phyloP scores from a whole-genome alignment of 2,113 vertebrate species.

The Indri indri region DNA sequence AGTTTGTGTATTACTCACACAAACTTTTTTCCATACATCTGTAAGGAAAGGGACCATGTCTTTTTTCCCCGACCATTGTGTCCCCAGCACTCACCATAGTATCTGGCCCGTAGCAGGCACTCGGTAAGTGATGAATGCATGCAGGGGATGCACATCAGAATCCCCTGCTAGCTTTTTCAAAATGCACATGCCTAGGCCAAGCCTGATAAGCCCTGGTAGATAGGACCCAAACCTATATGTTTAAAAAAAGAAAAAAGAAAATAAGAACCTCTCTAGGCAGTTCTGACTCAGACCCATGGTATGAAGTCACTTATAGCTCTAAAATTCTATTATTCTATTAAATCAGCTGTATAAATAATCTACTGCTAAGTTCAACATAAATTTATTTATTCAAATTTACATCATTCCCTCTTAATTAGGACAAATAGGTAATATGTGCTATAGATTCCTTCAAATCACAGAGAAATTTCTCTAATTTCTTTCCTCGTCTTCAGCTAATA shows the following conservation, averaged over 20 bases:
- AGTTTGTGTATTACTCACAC: neutral
- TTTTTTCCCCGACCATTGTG: neutral
- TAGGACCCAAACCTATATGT: no score
- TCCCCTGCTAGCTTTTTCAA: neutral
- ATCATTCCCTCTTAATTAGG: slow-evolving; percentile 39
- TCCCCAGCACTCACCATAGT: neutral
- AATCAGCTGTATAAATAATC: slow-evolving; percentile 69
- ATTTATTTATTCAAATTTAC: slow-evolving; percentile 59
- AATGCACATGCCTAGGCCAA: neutral
- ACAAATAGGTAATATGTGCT: neutral
- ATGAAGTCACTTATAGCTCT: slow-evolving; percentile 58
- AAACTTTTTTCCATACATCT: neutral
- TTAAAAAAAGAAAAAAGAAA: neutral
- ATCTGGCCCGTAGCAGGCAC: neutral
- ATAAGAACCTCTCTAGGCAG: neutral
- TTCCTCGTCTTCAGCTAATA: neutral
- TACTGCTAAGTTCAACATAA: slow-evolving; percentile 21
- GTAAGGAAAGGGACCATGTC: neutral
- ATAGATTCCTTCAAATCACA: neutral
- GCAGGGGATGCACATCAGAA: neutral
- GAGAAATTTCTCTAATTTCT: neutral
- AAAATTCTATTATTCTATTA: slow-evolving; percentile 66
- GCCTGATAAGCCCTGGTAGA: neutral
- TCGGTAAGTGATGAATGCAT: neutral
- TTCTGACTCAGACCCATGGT: slow-evolving; percentile 23